Conservation (phyloP, 2,113 vertebrate genomes). For the Perca schrenkii region DNA sequence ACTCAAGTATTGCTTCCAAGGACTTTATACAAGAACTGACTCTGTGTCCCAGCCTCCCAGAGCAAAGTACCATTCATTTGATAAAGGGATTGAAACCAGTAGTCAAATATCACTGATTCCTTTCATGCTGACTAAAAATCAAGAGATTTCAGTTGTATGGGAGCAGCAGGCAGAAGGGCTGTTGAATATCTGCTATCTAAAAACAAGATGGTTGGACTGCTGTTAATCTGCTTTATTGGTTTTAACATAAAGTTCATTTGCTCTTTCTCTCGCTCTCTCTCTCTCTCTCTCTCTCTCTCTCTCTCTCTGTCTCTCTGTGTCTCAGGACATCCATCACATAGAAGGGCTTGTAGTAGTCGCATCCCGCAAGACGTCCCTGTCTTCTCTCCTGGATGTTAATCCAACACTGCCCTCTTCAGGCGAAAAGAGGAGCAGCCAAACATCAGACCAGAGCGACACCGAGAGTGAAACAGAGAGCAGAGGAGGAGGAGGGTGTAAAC, state of each 20-base stretch:
- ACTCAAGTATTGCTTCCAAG: too few relatives aligned
- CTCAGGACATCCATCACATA: constrained; percentile 41
- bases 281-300: background rate
- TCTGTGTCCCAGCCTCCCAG: too few relatives aligned
- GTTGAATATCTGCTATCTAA: background rate
- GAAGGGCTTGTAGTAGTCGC: background rate
- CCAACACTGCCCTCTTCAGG: constrained; percentile 18
- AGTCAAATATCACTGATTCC: too few relatives aligned
- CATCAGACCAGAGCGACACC: background rate
- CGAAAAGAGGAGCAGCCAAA: background rate
- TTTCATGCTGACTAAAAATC: too few relatives aligned
- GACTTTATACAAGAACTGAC: too few relatives aligned
- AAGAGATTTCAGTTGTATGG: background rate
- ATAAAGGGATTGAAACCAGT: too few relatives aligned
- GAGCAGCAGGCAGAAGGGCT: background rate
- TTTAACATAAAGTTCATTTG: background rate
- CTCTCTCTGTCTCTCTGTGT: background rate
- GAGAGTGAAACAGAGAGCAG: background rate
- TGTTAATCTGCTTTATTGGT: background rate
- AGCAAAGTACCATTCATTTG: too few relatives aligned
- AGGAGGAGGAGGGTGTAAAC: constrained; percentile 35
- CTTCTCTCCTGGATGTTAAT: background rate
- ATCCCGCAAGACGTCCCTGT: accelerated
- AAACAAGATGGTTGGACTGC: background rate
- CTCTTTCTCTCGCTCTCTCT: background rate